These are phyloP conservation scores for Cordylochernes scorpioides DNA, from an alignment of 2,888 invertebrate genomes.

Conservation along the genomic window DNA sequence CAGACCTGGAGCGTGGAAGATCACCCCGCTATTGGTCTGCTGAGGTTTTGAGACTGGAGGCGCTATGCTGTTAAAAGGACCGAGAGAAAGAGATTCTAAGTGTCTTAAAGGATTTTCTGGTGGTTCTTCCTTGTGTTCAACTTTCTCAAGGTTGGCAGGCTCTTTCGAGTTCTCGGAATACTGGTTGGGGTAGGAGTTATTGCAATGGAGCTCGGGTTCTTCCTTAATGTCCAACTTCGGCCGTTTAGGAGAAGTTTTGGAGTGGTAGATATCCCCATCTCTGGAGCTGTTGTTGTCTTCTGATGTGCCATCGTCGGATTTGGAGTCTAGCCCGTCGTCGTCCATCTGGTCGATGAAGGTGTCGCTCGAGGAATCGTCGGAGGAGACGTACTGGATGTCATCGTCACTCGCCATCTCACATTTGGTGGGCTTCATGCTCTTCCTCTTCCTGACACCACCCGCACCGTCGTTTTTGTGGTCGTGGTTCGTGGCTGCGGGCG, in stretches of 20 bases:
- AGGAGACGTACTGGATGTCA: slow-evolving; percentile 24
- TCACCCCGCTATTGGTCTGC: slow-evolving; percentile 9
- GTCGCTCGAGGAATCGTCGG: slow-evolving; percentile 33
- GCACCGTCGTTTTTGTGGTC: slow-evolving; percentile 34
- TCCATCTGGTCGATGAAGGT: slow-evolving; percentile 21
- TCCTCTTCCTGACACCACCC: slow-evolving; percentile 52
- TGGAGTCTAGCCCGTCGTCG: slow-evolving; percentile 18
- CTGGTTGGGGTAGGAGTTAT: slow-evolving; percentile 1
- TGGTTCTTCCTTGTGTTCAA: slow-evolving; percentile 26
- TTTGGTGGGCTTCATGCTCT: slow-evolving; percentile 60
- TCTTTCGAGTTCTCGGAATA: slow-evolving; percentile 2
- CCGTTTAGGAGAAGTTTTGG: too few relatives aligned
- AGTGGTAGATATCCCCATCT: slow-evolving; percentile 4
- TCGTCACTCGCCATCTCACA: slow-evolving; percentile 30
- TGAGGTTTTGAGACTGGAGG: slow-evolving; percentile 4
- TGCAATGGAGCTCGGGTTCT: slow-evolving; percentile 10
- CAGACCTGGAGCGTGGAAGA: slow-evolving; percentile 20
- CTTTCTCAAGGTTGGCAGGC: slow-evolving; percentile 1
- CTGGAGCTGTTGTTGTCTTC: slow-evolving; percentile 9
- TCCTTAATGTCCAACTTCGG: slow-evolving; percentile 19
- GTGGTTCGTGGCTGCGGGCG: slow-evolving; percentile 12
- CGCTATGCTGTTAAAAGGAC: slow-evolving; percentile 18
- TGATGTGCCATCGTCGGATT: slow-evolving; percentile 11
- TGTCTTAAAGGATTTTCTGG: slow-evolving; percentile 40
- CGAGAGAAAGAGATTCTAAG: slow-evolving; percentile 49